phyloP scores from a whole-genome alignment of 1,140 invertebrate species.

The Drosophila simulans region DNA sequence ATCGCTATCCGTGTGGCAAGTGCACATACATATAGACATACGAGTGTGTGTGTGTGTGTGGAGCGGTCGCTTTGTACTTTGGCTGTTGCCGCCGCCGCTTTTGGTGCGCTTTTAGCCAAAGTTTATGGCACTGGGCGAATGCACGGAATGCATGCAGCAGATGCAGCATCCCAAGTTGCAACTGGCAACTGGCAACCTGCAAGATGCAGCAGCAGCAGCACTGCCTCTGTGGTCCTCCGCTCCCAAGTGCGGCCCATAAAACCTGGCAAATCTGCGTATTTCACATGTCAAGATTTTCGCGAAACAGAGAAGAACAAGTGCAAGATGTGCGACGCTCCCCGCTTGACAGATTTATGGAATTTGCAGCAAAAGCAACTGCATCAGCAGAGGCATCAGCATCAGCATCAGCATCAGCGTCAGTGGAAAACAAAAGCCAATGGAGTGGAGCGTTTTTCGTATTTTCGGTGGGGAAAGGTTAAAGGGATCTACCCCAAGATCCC shows the following conservation, averaged over 20 bases:
- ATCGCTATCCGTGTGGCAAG: slow-evolving; percentile 26
- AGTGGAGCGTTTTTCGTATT: slow-evolving; percentile 18
- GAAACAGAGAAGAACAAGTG: slow-evolving; percentile 71
- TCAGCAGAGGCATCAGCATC: slow-evolving; percentile 16
- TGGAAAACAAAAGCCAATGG: slow-evolving; percentile 36
- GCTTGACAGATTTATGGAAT: slow-evolving; percentile 83
- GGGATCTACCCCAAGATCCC: slow-evolving; percentile 38
- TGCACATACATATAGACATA: background rate
- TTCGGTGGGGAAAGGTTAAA: slow-evolving; percentile 61
- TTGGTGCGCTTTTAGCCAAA: slow-evolving; percentile 77
- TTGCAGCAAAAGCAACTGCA: slow-evolving; percentile 46
- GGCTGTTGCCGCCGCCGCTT: slow-evolving; percentile 69
- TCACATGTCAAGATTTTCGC: slow-evolving; percentile 79
- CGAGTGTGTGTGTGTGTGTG: slow-evolving; percentile 8
- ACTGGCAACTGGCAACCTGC: slow-evolving; percentile 19
- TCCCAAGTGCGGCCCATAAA: slow-evolving; percentile 69
- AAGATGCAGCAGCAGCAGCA: slow-evolving; percentile 17
- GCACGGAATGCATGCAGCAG: slow-evolving; percentile 68
- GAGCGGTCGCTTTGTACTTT: slow-evolving; percentile 47
- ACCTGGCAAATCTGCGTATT: slow-evolving; percentile 81
- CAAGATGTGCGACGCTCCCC: slow-evolving; percentile 61
- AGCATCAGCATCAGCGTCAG: slow-evolving; percentile 19
- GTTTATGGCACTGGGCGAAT: slow-evolving; percentile 80
- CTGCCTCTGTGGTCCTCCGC: slow-evolving; percentile 47
- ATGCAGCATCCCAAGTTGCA: slow-evolving; percentile 35